phyloP scores from a whole-genome alignment of 2,113 vertebrate genomes.

The Coregonus clupeaformis region DNA sequence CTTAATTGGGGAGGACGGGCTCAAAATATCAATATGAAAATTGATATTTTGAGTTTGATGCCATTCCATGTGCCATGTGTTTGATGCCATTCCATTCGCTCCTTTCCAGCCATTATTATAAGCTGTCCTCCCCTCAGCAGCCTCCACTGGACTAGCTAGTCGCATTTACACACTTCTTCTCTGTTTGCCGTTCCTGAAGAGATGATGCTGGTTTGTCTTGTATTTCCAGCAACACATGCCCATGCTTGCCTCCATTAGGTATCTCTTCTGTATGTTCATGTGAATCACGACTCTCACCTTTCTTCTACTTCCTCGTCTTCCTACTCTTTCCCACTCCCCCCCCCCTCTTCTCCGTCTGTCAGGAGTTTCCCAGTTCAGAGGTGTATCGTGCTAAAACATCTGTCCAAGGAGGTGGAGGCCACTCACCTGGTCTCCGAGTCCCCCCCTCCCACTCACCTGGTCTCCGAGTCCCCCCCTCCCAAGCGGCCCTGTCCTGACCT shows the following conservation, averaged over 20 bases:
- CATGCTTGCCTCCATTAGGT: neutral
- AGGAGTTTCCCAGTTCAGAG: slow-evolving; percentile 78
- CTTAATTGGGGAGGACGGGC: too few species aligned
- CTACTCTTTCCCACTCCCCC: neutral
- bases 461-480: slow-evolving; percentile 82
- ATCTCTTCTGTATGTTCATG: neutral
- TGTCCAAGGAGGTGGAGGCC: slow-evolving; percentile 79
- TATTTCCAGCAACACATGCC: neutral
- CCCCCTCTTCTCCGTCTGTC: slow-evolving; percentile 1
- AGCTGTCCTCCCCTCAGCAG: neutral
- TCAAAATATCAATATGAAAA: too few species aligned
- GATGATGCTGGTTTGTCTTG: too few species aligned
- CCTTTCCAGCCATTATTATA: too few species aligned
- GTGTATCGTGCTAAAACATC: slow-evolving; percentile 90
- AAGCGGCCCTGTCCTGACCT: slow-evolving; percentile 86
- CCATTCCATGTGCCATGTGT: too few species aligned
- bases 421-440: slow-evolving; percentile 71
- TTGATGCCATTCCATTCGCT: too few species aligned
- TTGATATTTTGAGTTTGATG: too few species aligned
- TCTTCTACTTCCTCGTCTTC: neutral
- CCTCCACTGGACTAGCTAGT: neutral
- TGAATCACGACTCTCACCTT: neutral
- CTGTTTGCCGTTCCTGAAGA: too few species aligned
- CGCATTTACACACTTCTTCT: neutral
- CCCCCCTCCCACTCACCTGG: slow-evolving; percentile 80